These are phyloP conservation scores for Camponotus fellah DNA, from an alignment of 2,888 invertebrate species.

Conservation along the genomic window DNA sequence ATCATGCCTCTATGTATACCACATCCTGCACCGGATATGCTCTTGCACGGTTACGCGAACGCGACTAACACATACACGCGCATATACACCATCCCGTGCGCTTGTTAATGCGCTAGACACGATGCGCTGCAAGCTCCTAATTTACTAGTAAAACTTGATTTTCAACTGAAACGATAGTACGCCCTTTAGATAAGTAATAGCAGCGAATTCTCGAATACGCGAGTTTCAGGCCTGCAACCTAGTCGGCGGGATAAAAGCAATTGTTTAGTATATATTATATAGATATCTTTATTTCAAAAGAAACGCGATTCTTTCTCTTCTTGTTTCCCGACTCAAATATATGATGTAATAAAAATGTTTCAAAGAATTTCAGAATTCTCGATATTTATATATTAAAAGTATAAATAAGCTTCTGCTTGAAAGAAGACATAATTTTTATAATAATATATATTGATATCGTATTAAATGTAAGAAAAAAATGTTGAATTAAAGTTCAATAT, in stretches of 20 bases:
- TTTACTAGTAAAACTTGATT: slow-evolving; percentile 67
- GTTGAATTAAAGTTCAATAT: neutral
- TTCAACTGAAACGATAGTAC: slow-evolving; percentile 60
- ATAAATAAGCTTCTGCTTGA: neutral
- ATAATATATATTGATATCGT: neutral
- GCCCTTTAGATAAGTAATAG: slow-evolving; percentile 51
- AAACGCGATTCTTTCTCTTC: neutral
- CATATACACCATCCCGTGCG: neutral
- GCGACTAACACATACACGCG: neutral
- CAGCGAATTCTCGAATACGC: slow-evolving; percentile 17
- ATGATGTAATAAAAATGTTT: neutral
- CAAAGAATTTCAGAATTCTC: neutral
- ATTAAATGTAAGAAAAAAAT: neutral
- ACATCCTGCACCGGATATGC: slow-evolving; percentile 56
- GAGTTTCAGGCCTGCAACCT: neutral
- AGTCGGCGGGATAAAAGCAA: neutral
- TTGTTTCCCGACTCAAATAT: neutral
- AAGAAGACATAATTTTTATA: neutral
- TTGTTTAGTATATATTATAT: neutral
- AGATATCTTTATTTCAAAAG: neutral
- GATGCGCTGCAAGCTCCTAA: slow-evolving; percentile 54
- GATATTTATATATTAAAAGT: neutral
- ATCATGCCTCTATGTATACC: slow-evolving; percentile 49
- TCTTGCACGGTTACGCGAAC: slow-evolving; percentile 45
- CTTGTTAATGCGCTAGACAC: slow-evolving; percentile 36